Conservation (phyloP, 2,888 invertebrate genomes). For the Melieria crassipennis region DNA sequence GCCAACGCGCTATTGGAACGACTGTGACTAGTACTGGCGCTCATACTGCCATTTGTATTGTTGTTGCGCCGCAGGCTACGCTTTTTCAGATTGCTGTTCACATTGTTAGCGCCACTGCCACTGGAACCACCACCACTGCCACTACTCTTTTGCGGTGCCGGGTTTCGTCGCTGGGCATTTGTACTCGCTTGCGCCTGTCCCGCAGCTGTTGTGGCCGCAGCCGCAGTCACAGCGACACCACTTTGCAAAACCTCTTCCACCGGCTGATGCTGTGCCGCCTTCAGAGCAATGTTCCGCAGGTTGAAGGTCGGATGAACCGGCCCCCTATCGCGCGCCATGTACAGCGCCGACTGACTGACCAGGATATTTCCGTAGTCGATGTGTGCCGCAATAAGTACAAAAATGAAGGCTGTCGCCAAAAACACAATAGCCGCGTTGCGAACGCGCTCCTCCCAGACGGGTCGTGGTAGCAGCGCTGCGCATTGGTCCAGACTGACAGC, state of each 20-base stretch:
- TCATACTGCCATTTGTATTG: slow-evolving; percentile 18
- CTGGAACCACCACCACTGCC: slow-evolving; percentile 18
- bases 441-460: slow-evolving; percentile 79
- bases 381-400: slow-evolving; percentile 74
- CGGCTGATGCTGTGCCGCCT: slow-evolving; percentile 15
- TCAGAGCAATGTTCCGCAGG: slow-evolving; percentile 66
- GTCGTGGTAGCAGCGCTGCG: slow-evolving; percentile 75
- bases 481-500: slow-evolving; percentile 75
- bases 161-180: background rate
- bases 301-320: slow-evolving; percentile 72
- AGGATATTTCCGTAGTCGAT: slow-evolving; percentile 79
- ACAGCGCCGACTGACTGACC: slow-evolving; percentile 64
- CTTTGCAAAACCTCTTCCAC: slow-evolving; percentile 30
- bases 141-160: slow-evolving; percentile 6
- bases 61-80: slow-evolving; percentile 36
- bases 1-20: background rate
- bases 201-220: slow-evolving; percentile 37
- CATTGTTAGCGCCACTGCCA: background rate
- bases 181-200: slow-evolving; percentile 12
- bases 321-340: slow-evolving; percentile 68
- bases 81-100: slow-evolving; percentile 31
- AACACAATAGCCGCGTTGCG: slow-evolving; percentile 73
- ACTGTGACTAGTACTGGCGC: background rate
- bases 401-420: slow-evolving; percentile 72
- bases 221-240: slow-evolving; percentile 25